phyloP scores from a whole-genome alignment of 23 tunicate genomes.

The Trididemnum miniatum region DNA sequence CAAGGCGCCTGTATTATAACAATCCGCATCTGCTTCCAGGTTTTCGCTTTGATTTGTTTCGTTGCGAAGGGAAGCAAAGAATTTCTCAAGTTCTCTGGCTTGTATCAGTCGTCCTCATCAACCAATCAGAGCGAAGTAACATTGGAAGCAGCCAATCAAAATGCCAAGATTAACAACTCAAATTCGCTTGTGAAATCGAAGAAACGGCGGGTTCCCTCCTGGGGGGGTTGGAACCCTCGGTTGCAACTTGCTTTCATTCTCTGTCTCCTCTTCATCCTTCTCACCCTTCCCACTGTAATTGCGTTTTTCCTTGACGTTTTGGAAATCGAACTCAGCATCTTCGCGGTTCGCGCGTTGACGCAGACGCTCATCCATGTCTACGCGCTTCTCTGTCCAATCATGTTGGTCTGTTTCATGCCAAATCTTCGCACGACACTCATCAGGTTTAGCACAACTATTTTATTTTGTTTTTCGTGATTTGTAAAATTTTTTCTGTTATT shows the following conservation, averaged over 20 bases:
- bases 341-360: conserved; percentile 8
- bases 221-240: conserved; percentile 38
- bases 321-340: background rate
- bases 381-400: conserved; percentile 52
- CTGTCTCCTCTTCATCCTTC: conserved; percentile 8
- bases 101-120: too few relatives aligned
- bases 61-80: background rate
- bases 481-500: background rate
- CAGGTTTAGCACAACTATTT: background rate
- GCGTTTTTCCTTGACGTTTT: conserved; percentile 37
- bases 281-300: conserved; percentile 24
- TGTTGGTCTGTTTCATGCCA: conserved; percentile 45
- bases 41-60: background rate
- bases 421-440: conserved; percentile 29
- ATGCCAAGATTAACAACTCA: too few relatives aligned
- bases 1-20: too few relatives aligned
- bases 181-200: too few relatives aligned
- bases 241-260: conserved; percentile 29
- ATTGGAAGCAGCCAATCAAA: too few relatives aligned
- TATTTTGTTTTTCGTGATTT: background rate
- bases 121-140: too few relatives aligned
- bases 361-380: conserved; percentile 21
- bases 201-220: background rate
- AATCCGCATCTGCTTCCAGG: too few relatives aligned
- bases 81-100: background rate